Percentiles rank a stretch among this genome's conserved stretches.
These are phyloP conservation scores for Atherinomorus stipes DNA, from an alignment of 2,113 vertebrate species.

Conservation along the genomic window DNA sequence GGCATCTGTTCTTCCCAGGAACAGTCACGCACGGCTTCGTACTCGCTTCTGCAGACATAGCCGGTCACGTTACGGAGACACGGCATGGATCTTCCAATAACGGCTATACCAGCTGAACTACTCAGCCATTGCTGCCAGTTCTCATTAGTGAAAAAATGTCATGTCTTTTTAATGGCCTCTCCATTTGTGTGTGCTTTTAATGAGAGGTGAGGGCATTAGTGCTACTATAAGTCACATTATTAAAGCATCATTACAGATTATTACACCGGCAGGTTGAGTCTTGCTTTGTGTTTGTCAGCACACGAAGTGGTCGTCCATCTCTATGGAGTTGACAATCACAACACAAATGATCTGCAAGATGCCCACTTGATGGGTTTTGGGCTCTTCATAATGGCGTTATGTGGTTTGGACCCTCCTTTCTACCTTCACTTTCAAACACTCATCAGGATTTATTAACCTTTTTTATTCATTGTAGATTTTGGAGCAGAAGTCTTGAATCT, in stretches of 20 bases:
- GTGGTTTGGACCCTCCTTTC: slow-evolving; percentile 25
- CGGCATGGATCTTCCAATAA: slow-evolving; percentile 27
- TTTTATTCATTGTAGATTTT: not conserved
- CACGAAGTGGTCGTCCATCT: slow-evolving; percentile 24
- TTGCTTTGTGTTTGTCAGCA: slow-evolving; percentile 8
- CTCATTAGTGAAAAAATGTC: slow-evolving; percentile 23
- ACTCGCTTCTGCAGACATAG: not conserved
- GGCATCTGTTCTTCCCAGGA: slow-evolving; percentile 30
- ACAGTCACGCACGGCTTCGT: not conserved
- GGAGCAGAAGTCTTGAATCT: not conserved
- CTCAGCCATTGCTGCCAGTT: slow-evolving; percentile 8
- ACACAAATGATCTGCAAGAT: slow-evolving; percentile 44
- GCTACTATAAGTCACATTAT: slow-evolving; percentile 42
- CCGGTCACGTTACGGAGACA: slow-evolving; percentile 1
- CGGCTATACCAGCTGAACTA: slow-evolving; percentile 9
- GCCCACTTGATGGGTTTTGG: slow-evolving; percentile 31
- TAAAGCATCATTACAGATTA: slow-evolving; percentile 41
- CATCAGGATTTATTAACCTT: slow-evolving; percentile 6
- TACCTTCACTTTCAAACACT: slow-evolving; percentile 28
- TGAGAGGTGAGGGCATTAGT: slow-evolving; percentile 25
- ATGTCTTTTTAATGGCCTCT: slow-evolving; percentile 24
- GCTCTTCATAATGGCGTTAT: slow-evolving; percentile 25
- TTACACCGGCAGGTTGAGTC: slow-evolving; percentile 15
- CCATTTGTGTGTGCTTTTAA: slow-evolving; percentile 19
- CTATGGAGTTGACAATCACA: slow-evolving; percentile 37